A percentile compares a stretch with the other conserved stretches of the same genome.
Evolutionary conservation across 1,140 invertebrate genomes (phyloP).

Genomic region (Batillaria attramentaria): DNA sequence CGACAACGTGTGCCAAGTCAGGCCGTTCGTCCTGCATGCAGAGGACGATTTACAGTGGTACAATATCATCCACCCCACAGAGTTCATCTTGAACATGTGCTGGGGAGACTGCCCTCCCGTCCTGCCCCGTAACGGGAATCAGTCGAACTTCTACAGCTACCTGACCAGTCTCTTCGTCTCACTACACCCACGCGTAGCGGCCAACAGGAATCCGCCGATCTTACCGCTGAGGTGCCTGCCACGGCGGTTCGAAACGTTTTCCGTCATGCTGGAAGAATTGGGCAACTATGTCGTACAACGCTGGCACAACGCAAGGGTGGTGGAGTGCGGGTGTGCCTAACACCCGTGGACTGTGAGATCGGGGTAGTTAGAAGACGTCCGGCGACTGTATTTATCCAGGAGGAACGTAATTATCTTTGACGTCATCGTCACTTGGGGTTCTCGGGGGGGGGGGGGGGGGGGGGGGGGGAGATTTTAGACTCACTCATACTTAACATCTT

Average conservation of each 20-base stretch:
- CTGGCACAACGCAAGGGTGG: neutral
- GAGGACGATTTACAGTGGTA: neutral
- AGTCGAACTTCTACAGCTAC: neutral
- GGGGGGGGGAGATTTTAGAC: too few relatives aligned
- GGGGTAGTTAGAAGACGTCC: too few relatives aligned
- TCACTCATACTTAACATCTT: too few relatives aligned
- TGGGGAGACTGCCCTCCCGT: neutral
- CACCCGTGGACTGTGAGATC: too few relatives aligned
- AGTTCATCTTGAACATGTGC: neutral
- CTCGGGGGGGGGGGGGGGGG: too few relatives aligned
- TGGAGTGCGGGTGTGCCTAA: slow-evolving; percentile 18
- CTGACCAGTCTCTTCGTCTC: neutral
- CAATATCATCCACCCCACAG: neutral
- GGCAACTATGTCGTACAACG: neutral
- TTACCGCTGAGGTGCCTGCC: neutral
- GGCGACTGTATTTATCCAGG: too few relatives aligned
- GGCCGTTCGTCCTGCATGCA: neutral
- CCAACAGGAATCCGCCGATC: neutral
- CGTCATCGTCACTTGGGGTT: too few relatives aligned
- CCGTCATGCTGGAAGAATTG: neutral
- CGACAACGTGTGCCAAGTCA: neutral
- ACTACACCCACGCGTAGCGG: too few relatives aligned
- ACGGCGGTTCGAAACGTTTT: neutral
- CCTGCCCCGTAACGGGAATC: neutral
- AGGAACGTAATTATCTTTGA: too few relatives aligned